Conservation (phyloP, 37 sponge, comb jelly and placozoan species). For the Trichoplax adhaerens region DNA sequence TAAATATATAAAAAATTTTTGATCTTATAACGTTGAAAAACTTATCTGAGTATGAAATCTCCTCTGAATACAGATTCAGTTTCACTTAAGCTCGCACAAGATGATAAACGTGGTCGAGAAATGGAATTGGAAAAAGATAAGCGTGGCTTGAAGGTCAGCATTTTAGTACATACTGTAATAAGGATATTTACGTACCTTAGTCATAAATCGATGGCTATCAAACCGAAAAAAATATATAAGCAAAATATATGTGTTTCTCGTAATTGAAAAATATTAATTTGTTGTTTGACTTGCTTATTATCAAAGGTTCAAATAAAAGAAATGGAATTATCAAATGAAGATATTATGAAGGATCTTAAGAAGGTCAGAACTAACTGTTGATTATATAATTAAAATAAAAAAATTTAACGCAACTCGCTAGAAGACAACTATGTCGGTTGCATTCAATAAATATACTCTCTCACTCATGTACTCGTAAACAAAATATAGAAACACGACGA, state of each 20-base stretch:
- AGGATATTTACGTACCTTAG: too few species aligned
- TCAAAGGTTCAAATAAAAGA: constrained; percentile 59
- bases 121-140: constrained; percentile 44
- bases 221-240: too few species aligned
- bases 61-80: constrained; percentile 27
- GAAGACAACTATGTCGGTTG: not conserved
- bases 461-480: constrained; percentile 5
- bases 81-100: constrained; percentile 70
- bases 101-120: constrained; percentile 52
- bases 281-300: not conserved
- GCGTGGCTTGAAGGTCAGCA: constrained; percentile 49
- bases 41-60: too few species aligned
- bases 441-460: not conserved
- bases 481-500: constrained; percentile 54
- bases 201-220: too few species aligned
- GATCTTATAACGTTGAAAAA: too few species aligned
- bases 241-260: too few species aligned
- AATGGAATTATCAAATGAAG: constrained; percentile 85
- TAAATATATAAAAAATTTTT: too few species aligned
- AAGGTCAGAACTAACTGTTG: constrained; percentile 1
- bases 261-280: not conserved
- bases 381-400: not conserved
- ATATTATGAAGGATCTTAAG: constrained; percentile 53
- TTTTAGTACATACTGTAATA: too few species aligned
- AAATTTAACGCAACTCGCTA: not conserved